phyloP scores from a whole-genome alignment of 1,140 invertebrate species.

The Orchestia grillus region DNA sequence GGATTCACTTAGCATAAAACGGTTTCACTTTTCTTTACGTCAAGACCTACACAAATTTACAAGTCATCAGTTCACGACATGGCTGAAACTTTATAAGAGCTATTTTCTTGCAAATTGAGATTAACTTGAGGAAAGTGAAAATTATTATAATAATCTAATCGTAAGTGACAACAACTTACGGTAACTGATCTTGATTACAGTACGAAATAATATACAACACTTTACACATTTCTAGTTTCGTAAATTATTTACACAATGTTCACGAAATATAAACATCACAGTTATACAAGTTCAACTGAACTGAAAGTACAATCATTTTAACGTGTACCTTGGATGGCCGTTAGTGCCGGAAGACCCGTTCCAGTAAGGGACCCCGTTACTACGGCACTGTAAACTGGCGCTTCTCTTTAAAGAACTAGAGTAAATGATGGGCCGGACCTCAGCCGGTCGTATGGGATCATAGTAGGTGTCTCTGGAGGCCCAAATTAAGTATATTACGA shows the following conservation, averaged over 20 bases:
- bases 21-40: not conserved
- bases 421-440: constrained; percentile 62
- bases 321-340: not conserved
- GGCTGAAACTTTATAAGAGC: not conserved
- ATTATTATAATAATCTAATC: not conserved
- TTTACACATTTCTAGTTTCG: not conserved
- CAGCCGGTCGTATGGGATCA: constrained; percentile 70
- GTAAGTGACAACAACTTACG: not conserved
- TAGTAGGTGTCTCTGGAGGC: constrained; percentile 72
- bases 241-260: not conserved
- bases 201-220: not conserved
- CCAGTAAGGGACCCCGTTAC: constrained; percentile 41
- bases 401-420: constrained; percentile 56
- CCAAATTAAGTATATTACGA: constrained; percentile 74
- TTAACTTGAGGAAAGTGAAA: not conserved
- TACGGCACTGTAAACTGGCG: constrained; percentile 14
- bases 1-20: not conserved
- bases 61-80: not conserved
- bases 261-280: not conserved
- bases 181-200: not conserved
- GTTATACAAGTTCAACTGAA: not conserved
- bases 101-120: not conserved
- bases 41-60: not conserved
- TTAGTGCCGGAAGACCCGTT: not conserved
- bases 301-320: not conserved